Percentiles rank a stretch among this genome's conserved stretches.
Conservation (phyloP, 2,113 vertebrate genomes). For the Perccottus glenii region DNA sequence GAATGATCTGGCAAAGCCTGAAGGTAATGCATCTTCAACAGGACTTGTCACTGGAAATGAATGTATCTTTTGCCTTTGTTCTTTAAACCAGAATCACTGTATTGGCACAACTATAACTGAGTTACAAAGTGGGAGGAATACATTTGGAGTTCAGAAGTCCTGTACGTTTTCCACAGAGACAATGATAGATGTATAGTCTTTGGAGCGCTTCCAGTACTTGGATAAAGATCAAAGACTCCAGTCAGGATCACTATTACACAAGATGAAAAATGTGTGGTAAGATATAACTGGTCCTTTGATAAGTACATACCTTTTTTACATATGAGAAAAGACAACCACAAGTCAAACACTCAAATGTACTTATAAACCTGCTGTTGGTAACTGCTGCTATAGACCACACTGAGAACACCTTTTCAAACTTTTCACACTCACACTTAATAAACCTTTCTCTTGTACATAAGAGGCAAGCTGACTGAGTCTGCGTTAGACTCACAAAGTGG, state of each 20-base stretch:
- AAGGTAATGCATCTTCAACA: slow-evolving; percentile 33
- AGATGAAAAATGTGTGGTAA: neutral
- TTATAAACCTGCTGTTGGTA: neutral
- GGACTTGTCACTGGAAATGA: slow-evolving; percentile 15
- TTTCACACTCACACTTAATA: too few relatives aligned
- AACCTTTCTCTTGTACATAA: too few relatives aligned
- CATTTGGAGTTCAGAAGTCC: slow-evolving; percentile 6
- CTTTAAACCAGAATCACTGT: neutral
- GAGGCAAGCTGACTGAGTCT: too few relatives aligned
- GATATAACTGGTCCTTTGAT: neutral
- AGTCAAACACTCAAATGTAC: neutral
- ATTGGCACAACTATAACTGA: neutral
- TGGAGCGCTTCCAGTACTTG: neutral
- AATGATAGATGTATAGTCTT: neutral
- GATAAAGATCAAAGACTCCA: neutral
- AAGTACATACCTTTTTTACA: neutral
- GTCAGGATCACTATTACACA: neutral
- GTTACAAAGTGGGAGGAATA: neutral
- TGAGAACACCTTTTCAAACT: neutral
- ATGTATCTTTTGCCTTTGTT: slow-evolving; percentile 4
- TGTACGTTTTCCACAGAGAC: neutral
- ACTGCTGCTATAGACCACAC: neutral
- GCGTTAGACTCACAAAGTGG: too few relatives aligned
- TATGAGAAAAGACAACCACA: neutral
- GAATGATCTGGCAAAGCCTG: slow-evolving; percentile 34